Evolutionary conservation across 2,888 invertebrate genomes (phyloP).

Genomic region (Heterodera filipjevi): DNA sequence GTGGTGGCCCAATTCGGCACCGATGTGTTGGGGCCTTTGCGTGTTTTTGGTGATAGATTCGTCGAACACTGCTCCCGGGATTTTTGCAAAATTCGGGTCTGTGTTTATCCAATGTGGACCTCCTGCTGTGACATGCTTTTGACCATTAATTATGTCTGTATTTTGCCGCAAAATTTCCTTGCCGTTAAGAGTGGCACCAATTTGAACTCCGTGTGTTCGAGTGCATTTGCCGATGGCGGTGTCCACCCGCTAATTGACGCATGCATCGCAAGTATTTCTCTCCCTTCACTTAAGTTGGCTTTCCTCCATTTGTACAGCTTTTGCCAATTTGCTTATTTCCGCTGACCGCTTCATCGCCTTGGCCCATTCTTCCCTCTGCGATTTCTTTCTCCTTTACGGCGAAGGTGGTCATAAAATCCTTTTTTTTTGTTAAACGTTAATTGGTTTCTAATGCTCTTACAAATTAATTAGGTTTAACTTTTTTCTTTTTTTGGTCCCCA

Average conservation of each 20-base stretch:
- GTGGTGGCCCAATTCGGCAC: neutral
- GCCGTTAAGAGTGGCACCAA: neutral
- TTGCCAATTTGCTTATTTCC: constrained; percentile 18
- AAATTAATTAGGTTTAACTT: neutral
- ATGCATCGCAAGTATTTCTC: constrained; percentile 76
- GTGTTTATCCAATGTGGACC: neutral
- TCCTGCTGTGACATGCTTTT: neutral
- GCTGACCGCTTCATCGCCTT: constrained; percentile 74
- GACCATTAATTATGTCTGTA: neutral
- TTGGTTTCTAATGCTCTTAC: too few species aligned
- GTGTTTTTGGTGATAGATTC: neutral
- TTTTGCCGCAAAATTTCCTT: too few species aligned
- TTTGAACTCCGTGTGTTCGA: neutral
- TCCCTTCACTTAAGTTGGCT: constrained; percentile 39
- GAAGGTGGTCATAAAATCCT: constrained; percentile 70
- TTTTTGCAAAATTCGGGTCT: constrained; percentile 1
- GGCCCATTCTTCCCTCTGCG: constrained; percentile 72
- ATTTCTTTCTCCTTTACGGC: constrained; percentile 74
- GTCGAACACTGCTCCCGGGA: neutral
- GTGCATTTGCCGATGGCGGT: constrained; percentile 68
- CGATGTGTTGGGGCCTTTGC: constrained; percentile 9
- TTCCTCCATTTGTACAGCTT: constrained; percentile 5
- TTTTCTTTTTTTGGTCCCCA: constrained; percentile 17
- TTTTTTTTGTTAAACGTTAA: too few species aligned
- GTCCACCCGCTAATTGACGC: constrained; percentile 79